A percentile compares a stretch with the other conserved stretches of the same genome.
Conservation (phyloP, 2,797 vertebrate genomes). For the Notamacropus eugenii region DNA sequence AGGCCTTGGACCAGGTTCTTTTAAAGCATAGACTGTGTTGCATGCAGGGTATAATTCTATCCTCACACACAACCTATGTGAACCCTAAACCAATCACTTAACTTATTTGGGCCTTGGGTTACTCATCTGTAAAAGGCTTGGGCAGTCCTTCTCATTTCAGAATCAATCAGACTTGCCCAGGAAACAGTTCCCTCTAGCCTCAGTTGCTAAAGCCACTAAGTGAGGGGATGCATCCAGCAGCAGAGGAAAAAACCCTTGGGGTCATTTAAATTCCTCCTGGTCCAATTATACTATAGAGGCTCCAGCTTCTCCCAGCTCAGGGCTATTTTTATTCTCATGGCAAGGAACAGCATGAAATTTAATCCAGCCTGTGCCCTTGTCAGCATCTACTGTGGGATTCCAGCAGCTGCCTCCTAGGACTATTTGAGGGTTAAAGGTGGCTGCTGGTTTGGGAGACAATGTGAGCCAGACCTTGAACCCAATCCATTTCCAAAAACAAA, state of each 20-base stretch:
- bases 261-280: background rate
- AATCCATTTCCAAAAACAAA: background rate
- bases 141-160: background rate
- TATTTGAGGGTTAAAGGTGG: conserved; percentile 8
- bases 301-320: conserved; percentile 53
- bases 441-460: conserved; percentile 9
- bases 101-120: background rate
- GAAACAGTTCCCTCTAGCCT: background rate
- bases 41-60: background rate
- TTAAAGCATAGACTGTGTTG: background rate
- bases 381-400: background rate
- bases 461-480: background rate
- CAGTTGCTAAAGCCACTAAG: background rate
- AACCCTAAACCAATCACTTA: background rate
- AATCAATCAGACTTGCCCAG: background rate
- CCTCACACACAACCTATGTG: background rate
- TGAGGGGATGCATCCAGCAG: background rate
- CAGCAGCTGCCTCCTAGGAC: conserved; percentile 38
- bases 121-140: background rate
- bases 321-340: conserved; percentile 74
- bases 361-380: background rate
- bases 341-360: conserved; percentile 3
- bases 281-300: conserved; percentile 11
- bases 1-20: background rate
- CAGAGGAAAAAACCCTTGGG: conserved; percentile 37